phyloP scores from a whole-genome alignment of 2,888 invertebrate genomes.

The Euplexia lucipara region DNA sequence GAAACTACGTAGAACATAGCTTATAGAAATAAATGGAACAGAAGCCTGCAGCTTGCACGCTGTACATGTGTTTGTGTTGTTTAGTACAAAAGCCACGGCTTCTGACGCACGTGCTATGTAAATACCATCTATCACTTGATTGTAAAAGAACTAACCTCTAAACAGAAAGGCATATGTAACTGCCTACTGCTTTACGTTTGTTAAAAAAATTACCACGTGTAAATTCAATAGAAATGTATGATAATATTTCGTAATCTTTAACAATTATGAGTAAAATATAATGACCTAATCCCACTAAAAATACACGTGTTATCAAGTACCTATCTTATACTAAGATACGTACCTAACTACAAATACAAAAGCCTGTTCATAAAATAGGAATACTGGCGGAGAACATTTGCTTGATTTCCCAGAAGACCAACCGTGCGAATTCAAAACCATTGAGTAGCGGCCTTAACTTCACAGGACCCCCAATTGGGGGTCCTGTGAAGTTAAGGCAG shows the following conservation, averaged over 20 bases:
- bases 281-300: neutral
- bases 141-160: constrained; percentile 11
- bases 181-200: neutral
- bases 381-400: neutral
- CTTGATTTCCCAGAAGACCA: constrained; percentile 13
- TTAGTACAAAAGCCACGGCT: constrained; percentile 23
- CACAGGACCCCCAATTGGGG: neutral
- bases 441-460: too few relatives aligned
- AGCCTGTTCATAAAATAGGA: neutral
- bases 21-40: constrained; percentile 34
- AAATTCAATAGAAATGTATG: too few relatives aligned
- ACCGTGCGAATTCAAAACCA: neutral
- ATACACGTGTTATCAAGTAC: neutral
- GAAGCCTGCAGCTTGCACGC: constrained; percentile 3
- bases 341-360: neutral
- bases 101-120: constrained; percentile 37
- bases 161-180: neutral
- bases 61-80: constrained; percentile 13
- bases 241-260: too few relatives aligned
- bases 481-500: neutral
- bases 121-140: constrained; percentile 23
- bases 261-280: too few relatives aligned
- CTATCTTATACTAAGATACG: too few relatives aligned
- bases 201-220: neutral
- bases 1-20: constrained; percentile 2